Percentiles rank a stretch among this genome's conserved stretches.
These are phyloP conservation scores for Bemisia tabaci DNA, from an alignment of 1,140 invertebrate species.

Conservation along the genomic window DNA sequence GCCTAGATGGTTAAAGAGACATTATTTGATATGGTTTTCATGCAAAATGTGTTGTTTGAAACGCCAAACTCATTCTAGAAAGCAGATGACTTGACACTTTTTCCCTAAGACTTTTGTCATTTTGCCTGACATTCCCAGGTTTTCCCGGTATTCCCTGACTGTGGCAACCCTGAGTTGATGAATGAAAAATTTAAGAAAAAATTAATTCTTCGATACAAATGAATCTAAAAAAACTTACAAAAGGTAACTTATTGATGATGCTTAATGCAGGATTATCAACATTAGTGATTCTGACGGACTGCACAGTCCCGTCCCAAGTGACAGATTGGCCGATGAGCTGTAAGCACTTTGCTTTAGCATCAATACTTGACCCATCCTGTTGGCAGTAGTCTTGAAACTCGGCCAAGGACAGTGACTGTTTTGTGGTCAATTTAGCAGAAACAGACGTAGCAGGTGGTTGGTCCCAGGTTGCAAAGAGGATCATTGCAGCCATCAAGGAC, in stretches of 20 bases:
- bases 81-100: too few relatives aligned
- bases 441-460: constrained; percentile 5
- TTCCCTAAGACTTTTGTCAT: too few relatives aligned
- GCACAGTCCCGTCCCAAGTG: constrained; percentile 14
- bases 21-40: too few relatives aligned
- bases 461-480: constrained; percentile 9
- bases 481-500: constrained; percentile 4
- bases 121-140: too few relatives aligned
- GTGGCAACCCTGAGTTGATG: too few relatives aligned
- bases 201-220: too few relatives aligned
- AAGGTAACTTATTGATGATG: constrained; percentile 9
- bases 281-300: constrained; percentile 8
- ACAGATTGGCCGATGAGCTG: constrained; percentile 12
- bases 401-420: constrained; percentile 7
- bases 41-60: too few relatives aligned
- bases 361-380: background rate
- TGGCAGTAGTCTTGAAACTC: background rate
- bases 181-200: too few relatives aligned
- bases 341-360: constrained; percentile 7
- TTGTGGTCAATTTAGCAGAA: constrained; percentile 7
- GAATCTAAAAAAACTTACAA: constrained; percentile 12
- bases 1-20: too few relatives aligned
- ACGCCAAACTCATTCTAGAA: too few relatives aligned
- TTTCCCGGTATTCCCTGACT: too few relatives aligned
- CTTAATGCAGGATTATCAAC: constrained; percentile 13